Conservation (phyloP, 2,888 invertebrate species). For the Digitonthophagus gazella region DNA sequence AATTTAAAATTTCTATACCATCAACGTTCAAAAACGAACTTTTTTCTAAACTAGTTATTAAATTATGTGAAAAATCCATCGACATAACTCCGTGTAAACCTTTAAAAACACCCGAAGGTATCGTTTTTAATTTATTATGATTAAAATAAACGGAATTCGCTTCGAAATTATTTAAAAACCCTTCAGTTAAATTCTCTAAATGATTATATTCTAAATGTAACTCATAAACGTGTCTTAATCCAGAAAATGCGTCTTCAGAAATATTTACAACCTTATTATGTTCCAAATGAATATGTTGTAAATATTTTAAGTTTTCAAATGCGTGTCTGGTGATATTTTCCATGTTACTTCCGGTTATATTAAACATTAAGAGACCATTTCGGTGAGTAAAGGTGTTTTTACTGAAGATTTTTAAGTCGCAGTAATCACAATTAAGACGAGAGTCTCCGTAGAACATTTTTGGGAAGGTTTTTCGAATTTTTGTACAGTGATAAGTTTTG, state of each 20-base stretch:
- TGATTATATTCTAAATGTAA: slow-evolving; percentile 43
- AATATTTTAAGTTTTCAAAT: slow-evolving; percentile 36
- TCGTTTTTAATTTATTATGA: slow-evolving; percentile 38
- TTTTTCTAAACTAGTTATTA: slow-evolving; percentile 37
- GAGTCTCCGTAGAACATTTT: slow-evolving; percentile 41
- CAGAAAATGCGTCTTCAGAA: slow-evolving; percentile 41
- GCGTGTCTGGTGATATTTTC: slow-evolving; percentile 37
- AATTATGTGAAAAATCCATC: slow-evolving; percentile 44
- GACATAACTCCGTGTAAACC: slow-evolving; percentile 39
- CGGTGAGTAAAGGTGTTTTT: slow-evolving; percentile 40
- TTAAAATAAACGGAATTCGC: slow-evolving; percentile 39
- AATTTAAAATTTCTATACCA: slow-evolving; percentile 41
- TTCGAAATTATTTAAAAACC: slow-evolving; percentile 41
- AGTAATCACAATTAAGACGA: slow-evolving; percentile 40
- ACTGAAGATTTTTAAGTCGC: slow-evolving; percentile 40
- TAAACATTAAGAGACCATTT: slow-evolving; percentile 40
- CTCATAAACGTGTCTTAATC: slow-evolving; percentile 42
- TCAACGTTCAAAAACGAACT: slow-evolving; percentile 41
- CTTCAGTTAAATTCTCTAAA: slow-evolving; percentile 36
- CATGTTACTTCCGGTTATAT: slow-evolving; percentile 41
- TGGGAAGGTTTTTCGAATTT: slow-evolving; percentile 40
- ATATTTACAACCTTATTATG: slow-evolving; percentile 41
- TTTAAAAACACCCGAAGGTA: slow-evolving; percentile 40
- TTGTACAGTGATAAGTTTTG: slow-evolving; percentile 38
- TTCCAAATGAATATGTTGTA: slow-evolving; percentile 38